These are phyloP conservation scores for Pycnomerus fuliginosus DNA, from an alignment of 2,888 invertebrate genomes.

Conservation along the genomic window DNA sequence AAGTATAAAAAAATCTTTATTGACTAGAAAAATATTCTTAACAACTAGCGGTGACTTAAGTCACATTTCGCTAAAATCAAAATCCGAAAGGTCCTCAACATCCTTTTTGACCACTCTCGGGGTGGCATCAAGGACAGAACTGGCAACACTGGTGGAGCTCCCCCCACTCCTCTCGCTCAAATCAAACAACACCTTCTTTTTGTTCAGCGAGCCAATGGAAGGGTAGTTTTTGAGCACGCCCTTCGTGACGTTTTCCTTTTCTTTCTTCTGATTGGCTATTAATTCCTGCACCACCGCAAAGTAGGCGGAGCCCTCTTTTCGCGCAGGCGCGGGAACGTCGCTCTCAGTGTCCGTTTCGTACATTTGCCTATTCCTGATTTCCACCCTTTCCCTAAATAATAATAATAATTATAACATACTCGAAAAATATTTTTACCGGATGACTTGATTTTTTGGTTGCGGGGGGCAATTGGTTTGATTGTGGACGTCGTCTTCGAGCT, in stretches of 20 bases:
- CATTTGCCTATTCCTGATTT: conserved; percentile 35
- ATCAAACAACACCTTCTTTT: conserved; percentile 67
- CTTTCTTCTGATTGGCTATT: conserved; percentile 18
- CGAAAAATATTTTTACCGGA: no score
- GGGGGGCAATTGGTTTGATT: no score
- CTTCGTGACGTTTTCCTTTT: conserved; percentile 45
- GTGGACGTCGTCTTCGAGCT: conserved; percentile 5
- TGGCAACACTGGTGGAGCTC: conserved; percentile 35
- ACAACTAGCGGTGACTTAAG: no score
- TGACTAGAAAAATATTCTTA: no score
- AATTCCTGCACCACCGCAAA: conserved; percentile 32
- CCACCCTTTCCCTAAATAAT: no score
- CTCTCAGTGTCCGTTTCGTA: conserved; percentile 39
- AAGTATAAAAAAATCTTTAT: no score
- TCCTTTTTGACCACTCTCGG: conserved; percentile 20
- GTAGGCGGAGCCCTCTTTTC: conserved; percentile 18
- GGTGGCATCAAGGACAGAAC: conserved; percentile 33
- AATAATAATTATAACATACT: no score
- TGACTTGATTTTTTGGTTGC: no score
- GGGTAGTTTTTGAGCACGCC: conserved; percentile 62
- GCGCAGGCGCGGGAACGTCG: conserved; percentile 16
- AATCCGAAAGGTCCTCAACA: conserved; percentile 33
- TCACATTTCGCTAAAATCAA: conserved; percentile 32
- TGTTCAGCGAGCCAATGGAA: conserved; percentile 58
- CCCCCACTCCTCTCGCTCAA: conserved; percentile 49